Conservation (phyloP, 2,797 vertebrate genomes). For the Aphelocoma californica region DNA sequence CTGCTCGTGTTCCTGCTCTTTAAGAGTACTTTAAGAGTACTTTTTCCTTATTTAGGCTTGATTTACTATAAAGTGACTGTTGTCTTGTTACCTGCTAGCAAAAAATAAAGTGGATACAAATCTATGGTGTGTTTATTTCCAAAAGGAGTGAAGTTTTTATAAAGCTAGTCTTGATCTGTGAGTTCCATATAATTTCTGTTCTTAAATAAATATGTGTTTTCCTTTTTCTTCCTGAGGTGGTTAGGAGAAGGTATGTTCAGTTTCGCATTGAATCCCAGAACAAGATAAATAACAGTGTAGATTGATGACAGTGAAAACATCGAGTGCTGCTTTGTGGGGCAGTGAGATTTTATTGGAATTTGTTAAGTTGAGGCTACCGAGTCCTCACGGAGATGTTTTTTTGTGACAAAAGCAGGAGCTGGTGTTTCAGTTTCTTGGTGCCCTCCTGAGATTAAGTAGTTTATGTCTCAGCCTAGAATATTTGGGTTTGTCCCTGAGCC, state of each 20-base stretch:
- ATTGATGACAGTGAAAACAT: not conserved
- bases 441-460: not conserved
- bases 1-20: slow-evolving; percentile 11
- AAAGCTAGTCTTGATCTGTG: not conserved
- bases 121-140: not conserved
- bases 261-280: not conserved
- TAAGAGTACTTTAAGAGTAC: not conserved
- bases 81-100: not conserved
- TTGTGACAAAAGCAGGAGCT: not conserved
- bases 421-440: not conserved
- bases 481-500: not conserved
- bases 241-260: not conserved
- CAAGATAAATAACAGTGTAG: not conserved
- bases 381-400: not conserved
- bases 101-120: not conserved
- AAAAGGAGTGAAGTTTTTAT: not conserved
- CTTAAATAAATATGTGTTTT: not conserved
- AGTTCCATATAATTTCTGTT: not conserved
- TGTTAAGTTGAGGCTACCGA: not conserved
- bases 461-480: not conserved
- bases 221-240: not conserved
- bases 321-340: not conserved
- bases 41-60: slow-evolving; percentile 1
- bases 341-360: not conserved
- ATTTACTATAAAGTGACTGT: not conserved